Conservation (phyloP, 2,113 vertebrate species). For the Laterallus jamaicensis region DNA sequence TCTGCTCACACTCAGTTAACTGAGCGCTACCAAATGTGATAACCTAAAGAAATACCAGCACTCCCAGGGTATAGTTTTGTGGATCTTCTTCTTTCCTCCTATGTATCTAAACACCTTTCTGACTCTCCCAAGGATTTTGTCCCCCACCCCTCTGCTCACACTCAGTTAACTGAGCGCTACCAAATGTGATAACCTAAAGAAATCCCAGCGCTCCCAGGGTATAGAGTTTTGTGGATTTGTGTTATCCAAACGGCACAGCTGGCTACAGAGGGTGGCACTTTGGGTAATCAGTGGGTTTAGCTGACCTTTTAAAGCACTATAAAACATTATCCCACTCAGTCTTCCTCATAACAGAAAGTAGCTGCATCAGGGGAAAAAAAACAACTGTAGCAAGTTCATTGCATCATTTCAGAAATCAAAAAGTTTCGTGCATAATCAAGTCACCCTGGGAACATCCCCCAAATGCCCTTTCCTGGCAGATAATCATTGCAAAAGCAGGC, state of each 20-base stretch:
- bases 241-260: not conserved
- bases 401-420: slow-evolving; percentile 13
- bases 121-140: not conserved
- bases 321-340: not conserved
- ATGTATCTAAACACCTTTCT: not conserved
- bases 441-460: not conserved
- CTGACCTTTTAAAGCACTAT: not conserved
- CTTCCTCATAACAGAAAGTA: slow-evolving; percentile 17
- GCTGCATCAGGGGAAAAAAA: not conserved
- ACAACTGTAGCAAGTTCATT: not conserved
- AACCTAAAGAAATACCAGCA: not conserved
- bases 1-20: not conserved
- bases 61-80: not conserved
- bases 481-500: not conserved
- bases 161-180: not conserved
- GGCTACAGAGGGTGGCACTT: not conserved
- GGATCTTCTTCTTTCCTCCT: not conserved
- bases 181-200: not conserved
- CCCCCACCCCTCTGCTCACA: not conserved
- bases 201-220: not conserved
- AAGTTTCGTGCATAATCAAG: not conserved
- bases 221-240: not conserved
- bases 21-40: not conserved
- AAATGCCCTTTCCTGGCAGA: not conserved
- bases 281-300: not conserved